Percentiles rank a stretch among this genome's conserved stretches.
phyloP scores from a whole-genome alignment of 1,140 invertebrate species.

The Eriocheir sinensis region DNA sequence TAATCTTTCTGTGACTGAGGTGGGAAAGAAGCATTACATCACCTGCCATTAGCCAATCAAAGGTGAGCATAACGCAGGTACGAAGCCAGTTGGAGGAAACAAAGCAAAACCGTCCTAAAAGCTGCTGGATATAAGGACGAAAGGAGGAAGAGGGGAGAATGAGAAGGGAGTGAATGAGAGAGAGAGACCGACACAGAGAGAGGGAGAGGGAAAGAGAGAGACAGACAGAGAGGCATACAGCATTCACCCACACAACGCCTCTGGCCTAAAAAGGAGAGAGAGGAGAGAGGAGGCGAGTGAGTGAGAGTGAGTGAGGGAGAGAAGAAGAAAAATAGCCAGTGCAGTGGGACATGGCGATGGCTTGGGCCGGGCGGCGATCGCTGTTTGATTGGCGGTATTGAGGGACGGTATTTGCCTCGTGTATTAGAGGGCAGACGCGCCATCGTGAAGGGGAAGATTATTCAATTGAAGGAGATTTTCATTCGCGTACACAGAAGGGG shows the following conservation, averaged over 20 bases:
- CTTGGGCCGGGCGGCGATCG: background rate
- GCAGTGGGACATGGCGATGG: background rate
- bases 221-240: background rate
- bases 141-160: background rate
- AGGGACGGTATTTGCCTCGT: background rate
- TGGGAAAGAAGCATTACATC: background rate
- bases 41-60: background rate
- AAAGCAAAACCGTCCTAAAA: no score
- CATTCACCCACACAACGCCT: background rate
- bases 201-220: background rate
- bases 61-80: background rate
- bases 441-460: background rate
- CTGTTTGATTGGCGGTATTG: background rate
- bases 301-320: conserved; percentile 33
- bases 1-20: background rate
- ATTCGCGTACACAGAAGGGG: no score
- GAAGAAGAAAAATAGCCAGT: conserved; percentile 32
- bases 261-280: background rate
- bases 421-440: background rate
- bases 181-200: background rate
- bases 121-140: background rate
- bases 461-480: background rate
- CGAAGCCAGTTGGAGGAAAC: no score
- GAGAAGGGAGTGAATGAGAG: background rate
- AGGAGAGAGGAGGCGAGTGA: background rate